A percentile compares a stretch with the other conserved stretches of the same genome.
Evolutionary conservation across 1,140 invertebrate genomes (phyloP).

Genomic region (Cotesia chilonis): DNA sequence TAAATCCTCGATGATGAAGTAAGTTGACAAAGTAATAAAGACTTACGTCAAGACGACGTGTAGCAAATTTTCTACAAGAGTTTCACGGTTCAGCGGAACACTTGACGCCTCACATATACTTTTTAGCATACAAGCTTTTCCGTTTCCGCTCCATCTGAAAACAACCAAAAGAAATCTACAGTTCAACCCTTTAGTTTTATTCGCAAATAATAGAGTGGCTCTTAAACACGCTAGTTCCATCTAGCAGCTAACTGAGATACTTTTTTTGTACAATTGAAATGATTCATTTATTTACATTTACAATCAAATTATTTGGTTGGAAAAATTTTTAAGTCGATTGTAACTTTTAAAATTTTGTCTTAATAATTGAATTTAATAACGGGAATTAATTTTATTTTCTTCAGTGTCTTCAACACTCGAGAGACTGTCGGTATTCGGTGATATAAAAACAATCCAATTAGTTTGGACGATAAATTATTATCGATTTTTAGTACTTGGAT

Average conservation of each 20-base stretch:
- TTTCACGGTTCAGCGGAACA: slow-evolving; percentile 60
- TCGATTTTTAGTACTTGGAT: too few species aligned
- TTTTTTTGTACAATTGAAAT: too few species aligned
- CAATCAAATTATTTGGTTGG: too few species aligned
- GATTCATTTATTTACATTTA: too few species aligned
- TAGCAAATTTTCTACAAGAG: slow-evolving; percentile 65
- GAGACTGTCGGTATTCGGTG: too few species aligned
- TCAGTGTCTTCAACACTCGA: too few species aligned
- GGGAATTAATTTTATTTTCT: too few species aligned
- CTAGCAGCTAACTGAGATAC: too few species aligned
- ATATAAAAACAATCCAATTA: too few species aligned
- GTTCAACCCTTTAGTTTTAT: slow-evolving; percentile 13
- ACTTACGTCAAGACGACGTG: slow-evolving; percentile 66
- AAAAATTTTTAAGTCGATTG: neutral
- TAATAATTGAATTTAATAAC: neutral
- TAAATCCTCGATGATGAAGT: neutral
- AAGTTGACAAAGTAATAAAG: slow-evolving; percentile 25
- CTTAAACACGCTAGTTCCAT: too few species aligned
- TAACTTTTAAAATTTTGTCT: neutral
- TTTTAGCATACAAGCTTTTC: slow-evolving; percentile 61
- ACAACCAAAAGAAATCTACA: slow-evolving; percentile 34
- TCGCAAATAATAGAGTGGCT: neutral
- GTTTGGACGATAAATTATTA: too few species aligned
- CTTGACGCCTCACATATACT: slow-evolving; percentile 64
- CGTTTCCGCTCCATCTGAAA: slow-evolving; percentile 52